Conservation (phyloP, 2,113 vertebrate genomes). For the Phycodurus eques region DNA sequence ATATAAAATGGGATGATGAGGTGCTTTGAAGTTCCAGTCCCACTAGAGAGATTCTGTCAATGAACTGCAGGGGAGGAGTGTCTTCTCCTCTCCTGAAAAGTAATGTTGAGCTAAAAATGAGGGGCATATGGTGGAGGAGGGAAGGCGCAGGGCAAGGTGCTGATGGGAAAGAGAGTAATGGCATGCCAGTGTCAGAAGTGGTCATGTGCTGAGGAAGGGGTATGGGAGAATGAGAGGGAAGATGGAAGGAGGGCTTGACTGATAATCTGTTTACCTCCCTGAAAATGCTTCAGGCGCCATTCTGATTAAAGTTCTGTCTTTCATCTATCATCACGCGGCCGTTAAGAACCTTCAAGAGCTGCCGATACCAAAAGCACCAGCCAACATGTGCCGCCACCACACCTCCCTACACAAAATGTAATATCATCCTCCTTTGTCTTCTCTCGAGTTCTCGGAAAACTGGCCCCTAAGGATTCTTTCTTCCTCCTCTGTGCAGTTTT, state of each 20-base stretch:
- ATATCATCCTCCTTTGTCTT: conserved; percentile 37
- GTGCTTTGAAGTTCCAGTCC: conserved; percentile 51
- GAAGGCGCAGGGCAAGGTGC: conserved; percentile 45
- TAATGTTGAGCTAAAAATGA: conserved; percentile 26
- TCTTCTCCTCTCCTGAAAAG: conserved; percentile 21
- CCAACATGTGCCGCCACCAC: conserved; percentile 16
- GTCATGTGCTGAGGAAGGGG: conserved; percentile 68
- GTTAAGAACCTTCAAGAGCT: conserved; percentile 36
- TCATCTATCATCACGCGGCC: conserved; percentile 72
- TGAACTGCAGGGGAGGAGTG: conserved; percentile 28
- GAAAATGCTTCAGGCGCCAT: conserved; percentile 72
- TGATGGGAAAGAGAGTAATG: conserved; percentile 76
- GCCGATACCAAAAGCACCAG: conserved; percentile 41
- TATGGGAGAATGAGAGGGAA: conserved; percentile 46
- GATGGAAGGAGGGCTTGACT: conserved; percentile 69
- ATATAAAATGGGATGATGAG: conserved; percentile 50
- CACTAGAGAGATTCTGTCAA: conserved; percentile 36
- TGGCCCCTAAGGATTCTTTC: conserved; percentile 9
- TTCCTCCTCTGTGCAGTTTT: conserved; percentile 1
- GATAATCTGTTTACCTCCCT: conserved; percentile 78
- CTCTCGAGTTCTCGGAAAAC: conserved; percentile 28
- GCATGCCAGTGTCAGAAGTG: conserved; percentile 65
- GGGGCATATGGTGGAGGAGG: conserved; percentile 36
- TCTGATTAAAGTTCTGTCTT: conserved; percentile 79
- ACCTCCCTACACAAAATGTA: conserved; percentile 36